Base-by-base conservation (phyloP, 2,888 invertebrate species). In the Chrysopilus asiliformis region DNA sequence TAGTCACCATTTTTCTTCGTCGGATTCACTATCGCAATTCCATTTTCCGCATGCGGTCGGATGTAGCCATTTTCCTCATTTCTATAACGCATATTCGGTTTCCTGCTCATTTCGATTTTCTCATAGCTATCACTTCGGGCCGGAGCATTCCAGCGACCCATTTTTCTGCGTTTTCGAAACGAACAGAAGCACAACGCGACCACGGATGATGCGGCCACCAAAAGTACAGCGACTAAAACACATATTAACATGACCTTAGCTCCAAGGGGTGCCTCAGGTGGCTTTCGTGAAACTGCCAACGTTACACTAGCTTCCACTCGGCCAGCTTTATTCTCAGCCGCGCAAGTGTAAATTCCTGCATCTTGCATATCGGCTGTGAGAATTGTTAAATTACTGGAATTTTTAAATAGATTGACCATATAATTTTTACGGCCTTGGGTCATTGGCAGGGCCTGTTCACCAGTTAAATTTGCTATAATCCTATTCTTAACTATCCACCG, bases 291-390 rank as follows among this genome's bases (percentile, higher is more conserved):
- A 43, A 85, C 74, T 2, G 74, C 70, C 49, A 86, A 65, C 40
- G 74, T 79, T 38, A 85, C 75, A 52, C 76, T 76, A 15, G 77
- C 77, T 58, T 80, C 78, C 9, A 76, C 77, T 52, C 71, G 72
- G 2, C 84, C 85, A 4, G 85, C 85, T 57, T 79, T 75, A 54
- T 84, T 85, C 57, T 84, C 82, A 1, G 84, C 84, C 36, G 74
- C 70, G 53, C 86, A 86, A 29, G 74, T 72, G 53, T 84, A 85
- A 32, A 72, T 68, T 27, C 83, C 84, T 25, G 80, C 74, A 56
- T 85, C 84, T 58, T 78, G 78, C 44, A 76, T 60, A 42, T 81
- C 81, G 6, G 76, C 76, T 19, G 76, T 70, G 49, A 75, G 70
- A 44, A 84, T 77, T 5, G 79, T 80, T 55, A 85, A 65, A 58